phyloP scores from a whole-genome alignment of 1,140 invertebrate species.

The Temnothorax longispinosus region DNA sequence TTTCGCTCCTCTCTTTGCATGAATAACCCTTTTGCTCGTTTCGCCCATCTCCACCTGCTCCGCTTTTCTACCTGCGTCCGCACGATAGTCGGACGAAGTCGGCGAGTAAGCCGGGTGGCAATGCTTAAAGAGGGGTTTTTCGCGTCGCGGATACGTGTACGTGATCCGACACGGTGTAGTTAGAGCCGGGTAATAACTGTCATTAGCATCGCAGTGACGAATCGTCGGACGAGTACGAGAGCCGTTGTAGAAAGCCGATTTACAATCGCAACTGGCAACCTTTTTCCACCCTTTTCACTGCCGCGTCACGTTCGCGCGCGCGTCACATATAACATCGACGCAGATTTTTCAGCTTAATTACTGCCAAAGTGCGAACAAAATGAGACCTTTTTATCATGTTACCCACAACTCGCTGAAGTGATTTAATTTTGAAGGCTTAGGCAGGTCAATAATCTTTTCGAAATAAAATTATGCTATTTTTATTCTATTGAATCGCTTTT shows the following conservation, averaged over 20 bases:
- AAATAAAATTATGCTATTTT: neutral
- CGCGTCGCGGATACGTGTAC: constrained; percentile 44
- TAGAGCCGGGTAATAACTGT: constrained; percentile 39
- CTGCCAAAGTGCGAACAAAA: neutral
- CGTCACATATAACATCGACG: constrained; percentile 20
- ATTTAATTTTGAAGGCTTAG: neutral
- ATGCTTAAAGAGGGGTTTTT: constrained; percentile 46
- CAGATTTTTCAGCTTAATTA: constrained; percentile 28
- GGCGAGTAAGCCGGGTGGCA: constrained; percentile 2
- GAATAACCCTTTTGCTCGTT: constrained; percentile 54
- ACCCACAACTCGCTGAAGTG: neutral
- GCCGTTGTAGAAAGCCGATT: constrained; percentile 38
- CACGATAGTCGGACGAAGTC: neutral
- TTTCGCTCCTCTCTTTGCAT: constrained; percentile 28
- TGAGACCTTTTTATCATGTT: constrained; percentile 4
- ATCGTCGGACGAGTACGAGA: constrained; percentile 16
- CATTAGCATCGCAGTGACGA: constrained; percentile 36
- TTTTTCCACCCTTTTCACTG: constrained; percentile 13
- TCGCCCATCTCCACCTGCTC: constrained; percentile 34
- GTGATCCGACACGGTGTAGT: constrained; percentile 32
- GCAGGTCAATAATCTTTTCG: neutral
- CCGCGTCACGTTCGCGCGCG: neutral
- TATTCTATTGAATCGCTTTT: neutral
- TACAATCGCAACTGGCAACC: constrained; percentile 37
- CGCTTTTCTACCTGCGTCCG: constrained; percentile 37